These are phyloP conservation scores for Notiomystis cincta DNA, from an alignment of 2,113 vertebrate species.

Conservation along the genomic window DNA sequence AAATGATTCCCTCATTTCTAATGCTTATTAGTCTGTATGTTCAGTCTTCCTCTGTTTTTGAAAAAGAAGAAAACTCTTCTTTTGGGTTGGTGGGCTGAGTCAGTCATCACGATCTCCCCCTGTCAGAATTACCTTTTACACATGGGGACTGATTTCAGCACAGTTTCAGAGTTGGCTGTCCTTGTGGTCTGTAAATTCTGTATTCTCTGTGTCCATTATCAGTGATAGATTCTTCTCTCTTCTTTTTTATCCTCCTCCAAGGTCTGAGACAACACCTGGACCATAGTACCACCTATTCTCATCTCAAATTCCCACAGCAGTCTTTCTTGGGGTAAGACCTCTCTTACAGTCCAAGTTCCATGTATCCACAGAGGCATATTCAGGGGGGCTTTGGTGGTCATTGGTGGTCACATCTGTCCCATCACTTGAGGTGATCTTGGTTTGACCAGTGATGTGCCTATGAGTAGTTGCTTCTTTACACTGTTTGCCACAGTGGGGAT, in stretches of 20 bases:
- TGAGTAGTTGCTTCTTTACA: neutral
- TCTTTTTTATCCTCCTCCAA: neutral
- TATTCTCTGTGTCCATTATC: neutral
- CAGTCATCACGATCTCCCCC: rapidly evolving
- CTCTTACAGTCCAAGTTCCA: neutral
- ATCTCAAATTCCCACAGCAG: neutral
- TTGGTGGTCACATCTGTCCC: neutral
- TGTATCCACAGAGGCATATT: neutral
- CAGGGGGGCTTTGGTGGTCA: neutral
- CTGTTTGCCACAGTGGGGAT: neutral
- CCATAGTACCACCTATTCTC: neutral
- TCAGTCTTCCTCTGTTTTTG: neutral
- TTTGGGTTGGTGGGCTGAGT: neutral
- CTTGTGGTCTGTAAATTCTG: neutral
- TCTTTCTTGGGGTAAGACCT: too few species aligned
- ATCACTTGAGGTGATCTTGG: neutral
- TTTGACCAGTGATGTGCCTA: neutral
- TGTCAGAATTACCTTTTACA: neutral
- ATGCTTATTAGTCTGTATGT: neutral
- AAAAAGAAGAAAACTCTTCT: too few species aligned
- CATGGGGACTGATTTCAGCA: rapidly evolving
- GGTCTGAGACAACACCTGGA: neutral
- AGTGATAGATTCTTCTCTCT: neutral
- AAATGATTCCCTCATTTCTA: neutral
- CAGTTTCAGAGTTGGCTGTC: neutral